Percentiles rank a stretch among this genome's conserved stretches.
phyloP scores from a whole-genome alignment of 2,113 vertebrate species.

The Fukomys damarensis region DNA sequence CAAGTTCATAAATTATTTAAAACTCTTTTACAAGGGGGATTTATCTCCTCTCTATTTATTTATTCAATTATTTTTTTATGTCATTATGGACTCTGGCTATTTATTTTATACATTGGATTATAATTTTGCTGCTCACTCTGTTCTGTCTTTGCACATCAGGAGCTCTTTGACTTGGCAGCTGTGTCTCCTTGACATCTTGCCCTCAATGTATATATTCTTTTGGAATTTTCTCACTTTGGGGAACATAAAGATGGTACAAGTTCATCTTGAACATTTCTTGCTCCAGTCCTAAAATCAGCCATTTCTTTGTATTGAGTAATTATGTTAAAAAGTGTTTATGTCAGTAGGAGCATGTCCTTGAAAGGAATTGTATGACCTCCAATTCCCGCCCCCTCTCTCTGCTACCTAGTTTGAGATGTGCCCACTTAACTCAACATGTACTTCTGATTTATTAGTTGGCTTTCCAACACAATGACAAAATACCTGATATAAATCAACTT shows the following conservation, averaged over 20 bases:
- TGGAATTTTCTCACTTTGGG: not conserved
- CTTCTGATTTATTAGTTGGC: not conserved
- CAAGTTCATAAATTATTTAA: not conserved
- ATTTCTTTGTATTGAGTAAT: not conserved
- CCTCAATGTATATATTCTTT: not conserved
- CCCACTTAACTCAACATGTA: not conserved
- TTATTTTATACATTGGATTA: not conserved
- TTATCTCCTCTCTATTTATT: not conserved
- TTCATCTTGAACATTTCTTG: not conserved
- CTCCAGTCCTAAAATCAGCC: not conserved
- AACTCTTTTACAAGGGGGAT: not conserved
- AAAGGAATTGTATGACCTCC: not conserved
- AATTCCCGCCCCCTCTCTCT: not conserved
- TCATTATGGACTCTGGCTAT: not conserved
- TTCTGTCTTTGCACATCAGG: not conserved
- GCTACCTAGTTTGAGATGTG: not conserved
- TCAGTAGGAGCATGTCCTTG: too few species aligned
- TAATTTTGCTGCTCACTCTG: not conserved
- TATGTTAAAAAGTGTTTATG: not conserved
- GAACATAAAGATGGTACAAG: not conserved
- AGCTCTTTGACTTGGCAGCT: not conserved
- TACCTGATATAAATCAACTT: not conserved
- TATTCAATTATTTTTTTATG: not conserved
- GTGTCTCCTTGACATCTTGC: not conserved
- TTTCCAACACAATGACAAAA: not conserved